Evolutionary conservation across 2,888 invertebrate genomes (phyloP).

Genomic region (Hypomecis punctinalis): DNA sequence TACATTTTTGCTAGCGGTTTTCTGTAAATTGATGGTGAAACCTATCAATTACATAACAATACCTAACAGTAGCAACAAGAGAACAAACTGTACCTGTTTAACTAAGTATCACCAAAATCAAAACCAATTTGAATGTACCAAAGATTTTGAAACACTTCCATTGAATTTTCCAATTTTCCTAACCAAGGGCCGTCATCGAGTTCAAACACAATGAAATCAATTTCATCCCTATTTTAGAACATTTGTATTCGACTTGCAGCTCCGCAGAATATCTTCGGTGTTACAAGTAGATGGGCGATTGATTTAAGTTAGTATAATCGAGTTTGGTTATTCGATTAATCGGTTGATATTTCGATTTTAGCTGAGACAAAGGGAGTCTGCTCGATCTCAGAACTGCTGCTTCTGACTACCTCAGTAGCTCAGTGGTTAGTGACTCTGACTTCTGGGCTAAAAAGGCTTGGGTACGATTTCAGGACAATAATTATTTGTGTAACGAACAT

Average conservation of each 20-base stretch:
- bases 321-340: slow-evolving; percentile 1
- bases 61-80: background rate
- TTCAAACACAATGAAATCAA: slow-evolving; percentile 12
- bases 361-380: too few species aligned
- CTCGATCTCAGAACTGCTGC: too few species aligned
- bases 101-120: background rate
- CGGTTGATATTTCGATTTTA: background rate
- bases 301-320: slow-evolving; percentile 2
- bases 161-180: slow-evolving; percentile 11
- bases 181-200: slow-evolving; percentile 1
- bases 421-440: too few species aligned
- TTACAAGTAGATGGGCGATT: background rate
- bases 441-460: too few species aligned
- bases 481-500: too few species aligned
- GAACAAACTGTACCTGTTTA: background rate
- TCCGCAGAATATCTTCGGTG: slow-evolving; percentile 1
- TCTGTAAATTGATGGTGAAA: too few species aligned
- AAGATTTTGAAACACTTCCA: background rate
- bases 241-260: slow-evolving; percentile 12
- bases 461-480: too few species aligned
- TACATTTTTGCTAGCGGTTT: too few species aligned
- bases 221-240: slow-evolving; percentile 5
- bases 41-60: too few species aligned
- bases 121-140: background rate
- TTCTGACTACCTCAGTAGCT: too few species aligned